Evolutionary conservation across 2,113 vertebrate genomes (phyloP).

Genomic region (Sceloporus undulatus): DNA sequence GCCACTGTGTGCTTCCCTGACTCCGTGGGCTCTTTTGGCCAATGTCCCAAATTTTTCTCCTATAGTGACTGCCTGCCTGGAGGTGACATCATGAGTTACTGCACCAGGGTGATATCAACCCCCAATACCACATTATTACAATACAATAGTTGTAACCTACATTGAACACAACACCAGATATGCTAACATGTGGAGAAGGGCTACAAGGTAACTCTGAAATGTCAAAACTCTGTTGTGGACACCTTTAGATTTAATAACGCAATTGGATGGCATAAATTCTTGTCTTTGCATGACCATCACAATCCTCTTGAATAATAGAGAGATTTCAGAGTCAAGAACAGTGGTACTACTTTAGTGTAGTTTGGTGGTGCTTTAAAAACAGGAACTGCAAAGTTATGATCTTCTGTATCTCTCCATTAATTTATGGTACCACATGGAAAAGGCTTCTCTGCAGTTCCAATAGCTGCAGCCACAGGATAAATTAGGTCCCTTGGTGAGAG

Average conservation of each 20-base stretch:
- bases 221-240: neutral
- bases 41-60: no score
- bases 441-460: neutral
- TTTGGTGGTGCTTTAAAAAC: neutral
- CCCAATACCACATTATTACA: neutral
- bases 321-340: neutral
- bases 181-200: neutral
- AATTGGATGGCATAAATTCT: neutral
- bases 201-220: neutral
- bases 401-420: neutral
- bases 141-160: neutral
- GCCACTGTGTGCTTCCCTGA: no score
- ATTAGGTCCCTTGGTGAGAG: neutral
- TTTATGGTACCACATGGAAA: neutral
- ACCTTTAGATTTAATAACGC: neutral
- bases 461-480: neutral
- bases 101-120: no score
- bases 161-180: neutral
- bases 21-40: no score
- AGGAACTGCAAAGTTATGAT: neutral
- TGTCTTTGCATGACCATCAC: neutral
- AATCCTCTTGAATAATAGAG: neutral
- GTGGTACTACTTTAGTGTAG: neutral
- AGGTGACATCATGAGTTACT: no score
- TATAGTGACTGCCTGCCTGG: no score